Evolutionary conservation across 2,797 vertebrate species (phyloP).

Genomic region (Micropoecilia bifurca): DNA sequence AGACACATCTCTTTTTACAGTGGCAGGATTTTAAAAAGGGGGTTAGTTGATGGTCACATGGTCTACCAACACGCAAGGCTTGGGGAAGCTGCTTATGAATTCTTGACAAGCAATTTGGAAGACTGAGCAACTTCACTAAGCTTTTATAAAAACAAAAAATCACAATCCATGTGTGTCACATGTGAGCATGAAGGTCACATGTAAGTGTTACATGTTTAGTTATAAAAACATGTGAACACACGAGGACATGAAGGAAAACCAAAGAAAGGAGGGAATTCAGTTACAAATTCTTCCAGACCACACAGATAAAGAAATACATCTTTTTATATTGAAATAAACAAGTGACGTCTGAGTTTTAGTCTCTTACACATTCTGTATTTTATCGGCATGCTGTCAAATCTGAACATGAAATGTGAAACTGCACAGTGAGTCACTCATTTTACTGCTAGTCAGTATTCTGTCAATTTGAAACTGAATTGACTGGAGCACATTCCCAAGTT

Average conservation of each 20-base stretch:
- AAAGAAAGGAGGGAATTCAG: slow-evolving; percentile 57
- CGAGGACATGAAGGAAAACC: slow-evolving; percentile 42
- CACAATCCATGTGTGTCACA: slow-evolving; percentile 61
- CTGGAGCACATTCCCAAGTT: slow-evolving; percentile 39
- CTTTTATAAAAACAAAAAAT: slow-evolving; percentile 23
- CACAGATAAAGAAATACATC: background rate
- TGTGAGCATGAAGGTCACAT: slow-evolving; percentile 35
- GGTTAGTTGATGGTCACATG: slow-evolving; percentile 53
- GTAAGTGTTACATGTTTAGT: slow-evolving; percentile 36
- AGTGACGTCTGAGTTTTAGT: slow-evolving; percentile 7
- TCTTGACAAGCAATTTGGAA: slow-evolving; percentile 15
- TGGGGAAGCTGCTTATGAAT: slow-evolving; percentile 65
- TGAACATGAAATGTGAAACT: background rate
- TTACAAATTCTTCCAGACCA: slow-evolving; percentile 39
- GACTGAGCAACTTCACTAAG: slow-evolving; percentile 65
- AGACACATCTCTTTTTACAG: slow-evolving; percentile 73
- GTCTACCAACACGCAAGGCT: slow-evolving; percentile 40
- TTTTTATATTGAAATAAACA: background rate
- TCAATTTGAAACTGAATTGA: slow-evolving; percentile 64
- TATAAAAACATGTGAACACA: slow-evolving; percentile 57
- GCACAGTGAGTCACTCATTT: background rate
- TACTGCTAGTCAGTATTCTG: slow-evolving; percentile 8
- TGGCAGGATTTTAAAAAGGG: slow-evolving; percentile 39
- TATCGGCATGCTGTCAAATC: background rate
- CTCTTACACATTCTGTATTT: background rate